Evolutionary conservation across 2,888 invertebrate species (phyloP).

Genomic region (Lepetodrilus schrolli): DNA sequence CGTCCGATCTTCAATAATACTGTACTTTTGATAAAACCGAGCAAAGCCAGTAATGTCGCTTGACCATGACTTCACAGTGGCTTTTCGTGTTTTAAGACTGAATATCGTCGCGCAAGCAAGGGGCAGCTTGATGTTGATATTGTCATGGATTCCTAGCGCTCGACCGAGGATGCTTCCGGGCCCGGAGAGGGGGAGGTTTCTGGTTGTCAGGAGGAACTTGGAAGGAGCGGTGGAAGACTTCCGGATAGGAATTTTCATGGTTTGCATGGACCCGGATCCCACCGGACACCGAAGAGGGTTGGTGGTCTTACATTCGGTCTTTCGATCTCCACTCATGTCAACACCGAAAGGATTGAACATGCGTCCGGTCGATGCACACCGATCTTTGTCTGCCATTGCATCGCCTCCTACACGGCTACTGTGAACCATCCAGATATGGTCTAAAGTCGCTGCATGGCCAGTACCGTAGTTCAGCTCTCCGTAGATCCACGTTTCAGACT

Average conservation of each 20-base stretch:
- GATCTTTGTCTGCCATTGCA: slow-evolving; percentile 73
- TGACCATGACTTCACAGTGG: slow-evolving; percentile 39
- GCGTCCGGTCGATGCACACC: slow-evolving; percentile 82
- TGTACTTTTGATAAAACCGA: slow-evolving; percentile 42
- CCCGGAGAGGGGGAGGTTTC: slow-evolving; percentile 85
- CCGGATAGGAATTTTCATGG: slow-evolving; percentile 65
- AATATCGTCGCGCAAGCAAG: slow-evolving; percentile 84
- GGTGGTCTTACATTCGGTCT: slow-evolving; percentile 48
- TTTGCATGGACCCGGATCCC: slow-evolving; percentile 82
- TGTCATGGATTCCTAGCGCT: slow-evolving; percentile 90
- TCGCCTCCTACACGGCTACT: slow-evolving; percentile 58
- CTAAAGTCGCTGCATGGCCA: slow-evolving; percentile 79
- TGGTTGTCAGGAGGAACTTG: slow-evolving; percentile 82
- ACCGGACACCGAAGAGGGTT: slow-evolving; percentile 92
- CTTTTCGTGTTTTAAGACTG: slow-evolving; percentile 39
- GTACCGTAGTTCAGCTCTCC: slow-evolving; percentile 91
- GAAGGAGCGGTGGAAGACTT: not conserved
- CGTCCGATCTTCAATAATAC: slow-evolving; percentile 40
- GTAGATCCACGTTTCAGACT: slow-evolving; percentile 89
- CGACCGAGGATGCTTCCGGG: slow-evolving; percentile 84
- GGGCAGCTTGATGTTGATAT: slow-evolving; percentile 83
- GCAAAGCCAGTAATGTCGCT: slow-evolving; percentile 39
- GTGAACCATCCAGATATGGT: slow-evolving; percentile 87
- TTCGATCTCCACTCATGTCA: slow-evolving; percentile 49
- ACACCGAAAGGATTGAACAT: slow-evolving; percentile 87